Evolutionary conservation across 2,888 invertebrate genomes (phyloP).

Genomic region (Yponomeuta malinellus): DNA sequence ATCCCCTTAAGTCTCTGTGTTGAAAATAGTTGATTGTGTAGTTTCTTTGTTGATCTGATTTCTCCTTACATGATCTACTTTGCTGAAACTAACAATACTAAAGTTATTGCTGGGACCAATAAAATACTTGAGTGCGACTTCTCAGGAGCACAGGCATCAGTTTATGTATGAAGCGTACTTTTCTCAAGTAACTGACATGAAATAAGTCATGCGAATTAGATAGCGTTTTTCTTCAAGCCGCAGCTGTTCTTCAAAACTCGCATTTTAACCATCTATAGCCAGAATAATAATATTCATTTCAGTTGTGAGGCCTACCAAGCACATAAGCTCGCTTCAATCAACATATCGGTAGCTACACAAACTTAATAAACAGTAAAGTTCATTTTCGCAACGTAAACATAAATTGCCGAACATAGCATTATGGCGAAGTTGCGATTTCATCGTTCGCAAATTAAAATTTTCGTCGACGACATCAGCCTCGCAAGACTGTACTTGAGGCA

Average conservation of each 20-base stretch:
- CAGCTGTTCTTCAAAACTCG: background rate
- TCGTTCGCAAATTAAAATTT: conserved; percentile 10
- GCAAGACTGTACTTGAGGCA: background rate
- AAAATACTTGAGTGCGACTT: background rate
- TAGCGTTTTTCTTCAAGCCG: no score
- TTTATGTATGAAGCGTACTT: background rate
- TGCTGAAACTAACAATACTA: no score
- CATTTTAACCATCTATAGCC: background rate
- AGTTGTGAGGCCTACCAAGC: no score
- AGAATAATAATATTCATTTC: no score
- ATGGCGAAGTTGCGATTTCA: conserved; percentile 12
- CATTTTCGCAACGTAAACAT: conserved; percentile 11
- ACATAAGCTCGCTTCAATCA: background rate
- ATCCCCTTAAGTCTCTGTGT: no score
- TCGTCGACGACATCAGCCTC: background rate
- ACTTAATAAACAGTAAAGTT: conserved; percentile 2
- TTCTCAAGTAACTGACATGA: background rate
- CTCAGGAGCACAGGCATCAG: background rate
- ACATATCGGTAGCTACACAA: background rate
- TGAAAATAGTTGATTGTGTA: no score
- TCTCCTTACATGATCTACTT: no score
- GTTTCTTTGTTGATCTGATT: no score
- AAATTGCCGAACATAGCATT: conserved; percentile 6
- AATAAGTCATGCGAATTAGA: no score
- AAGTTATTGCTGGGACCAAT: background rate